Evolutionary conservation across 2,888 invertebrate species (phyloP).

Genomic region (Phaonia tiefii): DNA sequence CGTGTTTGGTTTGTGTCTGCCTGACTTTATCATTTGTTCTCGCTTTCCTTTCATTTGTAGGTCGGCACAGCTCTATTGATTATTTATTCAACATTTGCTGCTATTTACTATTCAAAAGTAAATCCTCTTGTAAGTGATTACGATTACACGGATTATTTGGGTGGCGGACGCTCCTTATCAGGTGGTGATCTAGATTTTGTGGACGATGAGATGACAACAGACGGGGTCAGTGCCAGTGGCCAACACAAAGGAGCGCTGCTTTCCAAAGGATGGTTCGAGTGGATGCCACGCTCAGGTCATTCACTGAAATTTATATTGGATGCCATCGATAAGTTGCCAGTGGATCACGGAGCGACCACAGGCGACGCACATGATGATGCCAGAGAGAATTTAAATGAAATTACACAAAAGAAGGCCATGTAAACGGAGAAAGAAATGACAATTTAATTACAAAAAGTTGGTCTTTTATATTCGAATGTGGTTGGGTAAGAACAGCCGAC

Average conservation of each 20-base stretch:
- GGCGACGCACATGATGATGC: not conserved
- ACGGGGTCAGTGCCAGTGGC: constrained; percentile 30
- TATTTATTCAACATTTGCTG: constrained; percentile 92
- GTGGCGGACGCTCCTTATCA: constrained; percentile 84
- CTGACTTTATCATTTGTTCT: not conserved
- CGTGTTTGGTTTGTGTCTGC: constrained; percentile 9
- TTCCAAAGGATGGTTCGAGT: constrained; percentile 70
- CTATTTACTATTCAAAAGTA: constrained; percentile 93
- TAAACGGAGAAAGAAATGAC: constrained; percentile 53
- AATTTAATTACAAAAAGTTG: not conserved
- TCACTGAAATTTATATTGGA: constrained; percentile 79
- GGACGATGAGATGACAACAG: constrained; percentile 72
- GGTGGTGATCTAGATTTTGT: constrained; percentile 79
- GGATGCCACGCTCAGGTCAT: constrained; percentile 77
- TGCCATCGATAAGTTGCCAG: constrained; percentile 79
- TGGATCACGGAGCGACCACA: constrained; percentile 68
- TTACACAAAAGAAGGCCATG: constrained; percentile 44
- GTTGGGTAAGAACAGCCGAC: too few species aligned
- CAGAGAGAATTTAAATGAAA: constrained; percentile 1
- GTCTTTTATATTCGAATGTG: too few species aligned
- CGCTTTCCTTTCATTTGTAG: constrained; percentile 80
- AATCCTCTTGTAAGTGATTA: constrained; percentile 91
- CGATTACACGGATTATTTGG: constrained; percentile 88
- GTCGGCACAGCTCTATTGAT: constrained; percentile 89
- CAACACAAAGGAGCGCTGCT: constrained; percentile 20